phyloP scores from a whole-genome alignment of 2,797 vertebrate species.

The Champsocephalus gunnari region DNA sequence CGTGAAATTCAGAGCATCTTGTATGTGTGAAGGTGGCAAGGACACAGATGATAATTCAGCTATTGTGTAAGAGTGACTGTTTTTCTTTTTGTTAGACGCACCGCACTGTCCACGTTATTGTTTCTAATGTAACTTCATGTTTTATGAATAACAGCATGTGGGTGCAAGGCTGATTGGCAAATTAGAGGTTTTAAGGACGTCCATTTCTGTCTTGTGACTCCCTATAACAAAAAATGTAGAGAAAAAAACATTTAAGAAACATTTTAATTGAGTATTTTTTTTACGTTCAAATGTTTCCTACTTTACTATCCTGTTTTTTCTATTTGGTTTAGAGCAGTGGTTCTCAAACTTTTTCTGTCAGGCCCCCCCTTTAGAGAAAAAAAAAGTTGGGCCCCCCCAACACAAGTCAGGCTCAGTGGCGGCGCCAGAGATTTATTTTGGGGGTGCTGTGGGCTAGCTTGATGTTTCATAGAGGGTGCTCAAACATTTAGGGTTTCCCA shows the following conservation, averaged over 20 bases:
- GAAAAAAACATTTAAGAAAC: not conserved
- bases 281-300: not conserved
- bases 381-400: too few relatives aligned
- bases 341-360: too few relatives aligned
- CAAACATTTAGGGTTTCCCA: too few relatives aligned
- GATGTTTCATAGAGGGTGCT: too few relatives aligned
- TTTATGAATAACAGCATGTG: not conserved
- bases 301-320: not conserved
- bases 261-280: not conserved
- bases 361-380: too few relatives aligned
- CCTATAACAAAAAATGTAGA: not conserved
- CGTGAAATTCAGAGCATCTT: too few relatives aligned
- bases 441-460: too few relatives aligned
- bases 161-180: not conserved
- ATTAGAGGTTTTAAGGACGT: constrained; percentile 2
- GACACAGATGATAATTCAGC: not conserved
- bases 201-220: not conserved
- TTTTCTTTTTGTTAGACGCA: not conserved
- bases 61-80: not conserved
- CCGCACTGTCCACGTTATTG: not conserved
- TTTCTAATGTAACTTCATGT: not conserved
- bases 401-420: too few relatives aligned
- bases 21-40: not conserved
- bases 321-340: too few relatives aligned
- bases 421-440: too few relatives aligned